Evolutionary conservation across 1,140 invertebrate genomes (phyloP).

Genomic region (Zaprionus ghesquierei): DNA sequence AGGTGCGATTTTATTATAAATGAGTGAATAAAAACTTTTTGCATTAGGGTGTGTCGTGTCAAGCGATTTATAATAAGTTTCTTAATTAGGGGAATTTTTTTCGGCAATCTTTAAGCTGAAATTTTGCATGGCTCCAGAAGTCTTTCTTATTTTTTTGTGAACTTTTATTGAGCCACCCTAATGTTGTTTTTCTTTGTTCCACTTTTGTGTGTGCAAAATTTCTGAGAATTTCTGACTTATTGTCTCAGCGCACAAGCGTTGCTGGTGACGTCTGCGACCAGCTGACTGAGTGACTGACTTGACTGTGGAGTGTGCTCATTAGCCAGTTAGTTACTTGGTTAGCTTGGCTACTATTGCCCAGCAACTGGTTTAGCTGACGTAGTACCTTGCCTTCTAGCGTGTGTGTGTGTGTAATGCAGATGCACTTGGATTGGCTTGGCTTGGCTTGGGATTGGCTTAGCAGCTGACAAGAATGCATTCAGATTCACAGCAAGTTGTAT

Average conservation of each 20-base stretch:
- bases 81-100: background rate
- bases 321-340: background rate
- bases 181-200: conserved; percentile 38
- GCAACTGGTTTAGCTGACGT: conserved; percentile 40
- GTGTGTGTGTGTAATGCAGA: conserved; percentile 32
- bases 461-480: conserved; percentile 71
- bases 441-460: conserved; percentile 28
- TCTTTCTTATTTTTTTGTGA: no score
- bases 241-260: conserved; percentile 28
- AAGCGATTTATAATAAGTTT: background rate
- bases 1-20: conserved; percentile 59
- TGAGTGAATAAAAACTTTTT: background rate
- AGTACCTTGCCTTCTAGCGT: background rate
- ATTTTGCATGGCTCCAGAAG: background rate
- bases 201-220: conserved; percentile 47
- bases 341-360: conserved; percentile 1
- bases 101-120: background rate
- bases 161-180: background rate
- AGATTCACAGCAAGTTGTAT: conserved; percentile 71
- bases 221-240: conserved; percentile 62
- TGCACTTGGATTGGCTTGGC: conserved; percentile 33
- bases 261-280: conserved; percentile 36
- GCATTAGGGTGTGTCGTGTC: background rate
- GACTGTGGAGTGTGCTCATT: conserved; percentile 6
- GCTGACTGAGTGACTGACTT: conserved; percentile 3